phyloP scores from a whole-genome alignment of 2,113 vertebrate genomes.

The Crypturellus undulatus region DNA sequence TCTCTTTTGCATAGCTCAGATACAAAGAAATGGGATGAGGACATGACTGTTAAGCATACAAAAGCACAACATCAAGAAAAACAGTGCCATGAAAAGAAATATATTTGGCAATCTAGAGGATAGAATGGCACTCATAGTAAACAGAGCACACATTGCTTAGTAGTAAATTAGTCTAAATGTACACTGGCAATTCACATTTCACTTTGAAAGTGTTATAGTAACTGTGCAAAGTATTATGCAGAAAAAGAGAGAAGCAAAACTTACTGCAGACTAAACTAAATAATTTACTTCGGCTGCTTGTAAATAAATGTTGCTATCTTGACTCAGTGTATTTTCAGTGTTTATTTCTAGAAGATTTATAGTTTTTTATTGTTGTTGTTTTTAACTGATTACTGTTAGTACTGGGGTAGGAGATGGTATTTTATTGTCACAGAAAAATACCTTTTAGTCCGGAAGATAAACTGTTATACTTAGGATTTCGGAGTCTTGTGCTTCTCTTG shows the following conservation, averaged over 20 bases:
- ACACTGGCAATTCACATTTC: background rate
- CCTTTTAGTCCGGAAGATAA: rapidly evolving
- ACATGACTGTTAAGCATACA: background rate
- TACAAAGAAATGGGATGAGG: background rate
- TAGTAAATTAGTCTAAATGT: background rate
- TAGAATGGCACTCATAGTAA: background rate
- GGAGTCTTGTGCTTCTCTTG: background rate
- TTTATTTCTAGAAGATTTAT: background rate
- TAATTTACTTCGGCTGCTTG: conserved; percentile 1
- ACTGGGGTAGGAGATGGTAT: background rate
- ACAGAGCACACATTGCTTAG: background rate
- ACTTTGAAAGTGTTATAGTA: background rate
- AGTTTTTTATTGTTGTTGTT: background rate
- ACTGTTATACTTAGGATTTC: background rate
- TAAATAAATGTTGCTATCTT: background rate
- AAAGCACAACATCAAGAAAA: background rate
- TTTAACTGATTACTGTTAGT: background rate
- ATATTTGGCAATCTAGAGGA: background rate
- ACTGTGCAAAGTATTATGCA: background rate
- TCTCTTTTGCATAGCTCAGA: background rate
- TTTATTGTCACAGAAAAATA: background rate
- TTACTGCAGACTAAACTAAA: background rate
- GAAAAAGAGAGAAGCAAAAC: background rate
- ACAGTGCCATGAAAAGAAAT: background rate
- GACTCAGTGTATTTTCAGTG: background rate